Evolutionary conservation across 2,797 vertebrate genomes (phyloP), one percentile per base, ranked within the genome.

Genomic region (Rhabdophis nuchalis): DNA sequence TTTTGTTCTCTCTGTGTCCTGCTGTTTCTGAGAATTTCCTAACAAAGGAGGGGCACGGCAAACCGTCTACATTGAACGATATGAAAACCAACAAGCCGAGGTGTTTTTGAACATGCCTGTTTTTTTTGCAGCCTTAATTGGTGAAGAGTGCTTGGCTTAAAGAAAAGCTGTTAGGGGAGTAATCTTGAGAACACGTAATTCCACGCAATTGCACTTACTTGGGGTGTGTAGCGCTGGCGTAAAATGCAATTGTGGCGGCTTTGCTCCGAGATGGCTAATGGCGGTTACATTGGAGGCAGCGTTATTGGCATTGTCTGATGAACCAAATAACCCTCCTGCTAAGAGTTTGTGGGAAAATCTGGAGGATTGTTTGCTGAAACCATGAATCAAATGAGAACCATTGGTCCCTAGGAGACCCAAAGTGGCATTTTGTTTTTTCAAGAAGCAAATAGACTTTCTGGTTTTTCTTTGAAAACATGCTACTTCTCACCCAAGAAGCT

Each of bases 11-110:
- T 2, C 8, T 20, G 0, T 0, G 14, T 90, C 56, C 90, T 95
- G n/a, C 27, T 64, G 86, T 82, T 96, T 96, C 96, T 93, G 92
- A 94, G 93, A 95, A 96, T 92, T 12, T 4, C 86, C 91, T 41
- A 7, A 41, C 56, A 92, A 89, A 95, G 93, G 90, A 1, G 68
- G 93, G 68, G 93, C 90, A 94, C 91, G 77, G 25, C 11, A 87
- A 90, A 46, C 92, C 82, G 85, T 54, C 92, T 56, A n/a, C 89
- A 52, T 92, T 93, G 77, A 57, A 77, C 52, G 86, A 93, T 93
- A 96, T 89, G 90, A 92, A 90, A 90, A 61, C 64, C 41, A 85
- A 11, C n/a, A 52, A 85, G 11, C 46, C 52, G 60, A 61, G 1
- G 20, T 88, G 14, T 41, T 94, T 92, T 92, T 93, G 92, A 56